These are phyloP conservation scores for Cataglyphis rosenhaueri DNA, from an alignment of 2,888 invertebrate genomes.

Conservation along the genomic window DNA sequence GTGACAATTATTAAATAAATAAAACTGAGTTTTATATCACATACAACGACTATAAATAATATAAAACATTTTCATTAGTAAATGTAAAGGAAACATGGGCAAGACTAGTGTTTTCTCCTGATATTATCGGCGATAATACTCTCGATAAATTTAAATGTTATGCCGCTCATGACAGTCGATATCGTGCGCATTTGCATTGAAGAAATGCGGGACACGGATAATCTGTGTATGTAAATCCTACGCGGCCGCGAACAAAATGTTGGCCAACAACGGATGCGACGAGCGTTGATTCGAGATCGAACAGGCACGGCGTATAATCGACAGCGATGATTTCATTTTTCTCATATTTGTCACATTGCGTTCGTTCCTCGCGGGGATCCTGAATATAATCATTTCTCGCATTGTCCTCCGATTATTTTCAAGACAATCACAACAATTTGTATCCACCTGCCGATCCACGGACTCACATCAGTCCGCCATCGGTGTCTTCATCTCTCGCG, in stretches of 20 bases:
- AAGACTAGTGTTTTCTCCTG: constrained; percentile 22
- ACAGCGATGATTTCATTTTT: constrained; percentile 45
- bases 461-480: neutral
- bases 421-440: constrained; percentile 22
- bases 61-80: constrained; percentile 7
- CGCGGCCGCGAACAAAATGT: constrained; percentile 10
- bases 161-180: constrained; percentile 24
- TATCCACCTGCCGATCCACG: constrained; percentile 27
- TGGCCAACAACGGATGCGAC: constrained; percentile 4
- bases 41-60: constrained; percentile 12
- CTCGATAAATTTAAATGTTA: constrained; percentile 45
- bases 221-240: constrained; percentile 13
- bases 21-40: constrained; percentile 1
- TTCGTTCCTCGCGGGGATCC: neutral
- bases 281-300: constrained; percentile 9
- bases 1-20: neutral
- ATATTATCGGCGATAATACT: constrained; percentile 5
- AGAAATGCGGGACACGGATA: constrained; percentile 17
- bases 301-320: constrained; percentile 30
- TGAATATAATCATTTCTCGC: neutral
- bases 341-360: constrained; percentile 16
- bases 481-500: constrained; percentile 10
- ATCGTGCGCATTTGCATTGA: constrained; percentile 35
- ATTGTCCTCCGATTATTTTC: constrained; percentile 21
- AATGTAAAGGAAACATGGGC: constrained; percentile 18